A percentile compares a stretch with the other conserved stretches of the same genome.
phyloP scores from a whole-genome alignment of 64 coral and sea anemone genomes.

The Montipora sp. region DNA sequence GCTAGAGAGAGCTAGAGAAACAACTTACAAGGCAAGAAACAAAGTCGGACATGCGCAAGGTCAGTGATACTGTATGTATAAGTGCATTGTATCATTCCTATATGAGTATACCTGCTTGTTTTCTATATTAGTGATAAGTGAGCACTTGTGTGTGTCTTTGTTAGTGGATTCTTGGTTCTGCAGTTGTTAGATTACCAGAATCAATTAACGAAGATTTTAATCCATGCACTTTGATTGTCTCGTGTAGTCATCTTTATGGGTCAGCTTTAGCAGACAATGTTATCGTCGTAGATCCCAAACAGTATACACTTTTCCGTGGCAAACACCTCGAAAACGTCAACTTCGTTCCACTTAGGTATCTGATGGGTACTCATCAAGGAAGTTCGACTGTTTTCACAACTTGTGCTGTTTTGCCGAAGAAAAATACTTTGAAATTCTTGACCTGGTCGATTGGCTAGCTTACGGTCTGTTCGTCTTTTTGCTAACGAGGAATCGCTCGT shows the following conservation, averaged over 20 bases:
- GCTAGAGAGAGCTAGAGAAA: not conserved
- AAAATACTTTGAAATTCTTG: too few relatives aligned
- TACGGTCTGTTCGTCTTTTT: too few relatives aligned
- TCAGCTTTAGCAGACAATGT: not conserved
- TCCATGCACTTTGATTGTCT: not conserved
- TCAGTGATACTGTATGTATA: slow-evolving; percentile 36
- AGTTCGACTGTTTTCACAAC: too few relatives aligned
- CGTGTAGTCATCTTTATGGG: not conserved
- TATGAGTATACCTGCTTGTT: not conserved
- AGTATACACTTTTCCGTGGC: not conserved
- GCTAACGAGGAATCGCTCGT: too few relatives aligned
- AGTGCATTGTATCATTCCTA: not conserved
- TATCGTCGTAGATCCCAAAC: not conserved
- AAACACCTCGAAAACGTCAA: too few relatives aligned
- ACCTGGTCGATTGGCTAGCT: too few relatives aligned
- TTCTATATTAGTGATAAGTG: not conserved
- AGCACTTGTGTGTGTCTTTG: not conserved
- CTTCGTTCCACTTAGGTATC: too few relatives aligned
- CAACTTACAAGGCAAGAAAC: slow-evolving; percentile 32
- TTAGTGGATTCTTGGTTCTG: not conserved
- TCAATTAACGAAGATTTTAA: not conserved
- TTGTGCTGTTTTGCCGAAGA: too few relatives aligned
- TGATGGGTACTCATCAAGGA: too few relatives aligned
- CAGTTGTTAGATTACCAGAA: not conserved
- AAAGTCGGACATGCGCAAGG: slow-evolving; percentile 46